A percentile compares a stretch with the other conserved stretches of the same genome.
These are phyloP conservation scores for Linnaemya tessellans DNA, from an alignment of 2,888 invertebrate genomes.

Conservation along the genomic window DNA sequence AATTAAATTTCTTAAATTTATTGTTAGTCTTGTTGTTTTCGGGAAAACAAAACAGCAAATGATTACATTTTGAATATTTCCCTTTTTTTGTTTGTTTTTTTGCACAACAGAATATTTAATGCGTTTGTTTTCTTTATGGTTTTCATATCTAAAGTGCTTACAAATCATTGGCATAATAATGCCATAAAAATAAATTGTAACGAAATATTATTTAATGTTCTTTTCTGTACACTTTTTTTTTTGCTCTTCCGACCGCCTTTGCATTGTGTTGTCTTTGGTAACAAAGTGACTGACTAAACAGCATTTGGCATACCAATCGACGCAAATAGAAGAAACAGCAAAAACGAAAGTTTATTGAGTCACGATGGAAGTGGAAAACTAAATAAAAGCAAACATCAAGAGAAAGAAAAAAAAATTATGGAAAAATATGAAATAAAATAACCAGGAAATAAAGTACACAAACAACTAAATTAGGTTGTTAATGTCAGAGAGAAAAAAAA, in stretches of 20 bases:
- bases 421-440: slow-evolving; percentile 32
- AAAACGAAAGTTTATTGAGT: slow-evolving; percentile 65
- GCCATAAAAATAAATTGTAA: slow-evolving; percentile 82
- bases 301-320: slow-evolving; percentile 25
- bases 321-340: slow-evolving; percentile 28
- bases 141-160: slow-evolving; percentile 71
- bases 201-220: slow-evolving; percentile 64
- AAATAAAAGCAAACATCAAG: slow-evolving; percentile 1
- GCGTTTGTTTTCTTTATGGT: slow-evolving; percentile 50
- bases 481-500: slow-evolving; percentile 62
- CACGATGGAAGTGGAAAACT: slow-evolving; percentile 2
- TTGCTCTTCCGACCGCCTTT: not conserved
- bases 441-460: slow-evolving; percentile 41
- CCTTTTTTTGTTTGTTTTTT: not conserved
- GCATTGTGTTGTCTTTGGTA: not conserved
- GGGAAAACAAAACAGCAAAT: not conserved
- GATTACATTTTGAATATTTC: slow-evolving; percentile 4
- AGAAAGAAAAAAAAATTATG: not conserved
- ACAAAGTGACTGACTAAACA: not conserved
- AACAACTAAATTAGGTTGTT: slow-evolving; percentile 61
- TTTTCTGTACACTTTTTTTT: slow-evolving; percentile 39
- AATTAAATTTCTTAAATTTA: slow-evolving; percentile 10
- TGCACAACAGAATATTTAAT: slow-evolving; percentile 60
- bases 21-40: not conserved
- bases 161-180: slow-evolving; percentile 82